Evolutionary conservation across 2,888 invertebrate species (phyloP).

Genomic region (Pachymerium ferrugineum): DNA sequence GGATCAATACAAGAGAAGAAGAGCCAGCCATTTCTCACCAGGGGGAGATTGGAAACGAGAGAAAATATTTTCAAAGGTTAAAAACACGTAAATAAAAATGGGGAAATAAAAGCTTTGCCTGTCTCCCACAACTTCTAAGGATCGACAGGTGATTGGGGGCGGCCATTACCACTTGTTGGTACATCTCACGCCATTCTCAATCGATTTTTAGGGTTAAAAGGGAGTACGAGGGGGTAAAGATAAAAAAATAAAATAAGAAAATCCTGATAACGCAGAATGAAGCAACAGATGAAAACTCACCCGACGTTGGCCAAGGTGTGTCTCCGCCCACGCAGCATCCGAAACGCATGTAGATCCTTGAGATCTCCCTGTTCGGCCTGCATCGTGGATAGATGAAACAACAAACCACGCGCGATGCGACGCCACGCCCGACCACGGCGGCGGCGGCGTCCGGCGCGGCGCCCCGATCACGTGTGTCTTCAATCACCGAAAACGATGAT

Average conservation of each 20-base stretch:
- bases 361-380: slow-evolving; percentile 89
- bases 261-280: background rate
- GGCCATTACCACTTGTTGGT: background rate
- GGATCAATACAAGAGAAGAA: slow-evolving; percentile 14
- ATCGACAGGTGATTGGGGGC: slow-evolving; percentile 14
- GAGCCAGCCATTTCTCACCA: slow-evolving; percentile 15
- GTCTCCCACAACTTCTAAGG: too few species aligned
- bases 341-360: slow-evolving; percentile 79
- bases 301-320: slow-evolving; percentile 89
- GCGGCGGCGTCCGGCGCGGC: background rate
- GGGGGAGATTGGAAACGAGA: background rate
- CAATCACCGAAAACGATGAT: too few species aligned
- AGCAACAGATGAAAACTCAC: slow-evolving; percentile 55
- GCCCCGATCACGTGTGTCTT: slow-evolving; percentile 26
- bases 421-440: background rate
- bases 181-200: background rate
- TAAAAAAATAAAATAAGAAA: background rate
- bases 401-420: background rate
- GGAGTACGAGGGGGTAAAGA: background rate
- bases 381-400: slow-evolving; percentile 53
- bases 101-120: too few species aligned
- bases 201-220: too few species aligned
- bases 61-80: background rate
- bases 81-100: background rate
- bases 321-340: slow-evolving; percentile 76